Conservation (phyloP, 2,113 vertebrate species). For the Ciconia stormi region DNA sequence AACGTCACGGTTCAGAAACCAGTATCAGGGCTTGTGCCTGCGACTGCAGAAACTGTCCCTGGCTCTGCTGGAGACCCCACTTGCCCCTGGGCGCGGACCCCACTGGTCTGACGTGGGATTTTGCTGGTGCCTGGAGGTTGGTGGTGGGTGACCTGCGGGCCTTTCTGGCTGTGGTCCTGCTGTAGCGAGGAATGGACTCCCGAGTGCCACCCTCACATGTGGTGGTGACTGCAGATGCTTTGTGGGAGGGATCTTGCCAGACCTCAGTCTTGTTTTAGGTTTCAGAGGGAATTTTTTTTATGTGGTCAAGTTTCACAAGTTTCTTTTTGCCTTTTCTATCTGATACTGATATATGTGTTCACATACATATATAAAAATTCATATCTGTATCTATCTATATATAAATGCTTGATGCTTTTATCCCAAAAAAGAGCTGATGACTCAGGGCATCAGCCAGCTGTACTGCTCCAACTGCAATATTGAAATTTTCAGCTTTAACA, state of each 20-base stretch:
- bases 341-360: neutral
- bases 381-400: neutral
- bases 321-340: neutral
- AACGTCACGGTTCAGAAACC: rapidly evolving
- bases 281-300: neutral
- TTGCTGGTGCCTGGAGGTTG: neutral
- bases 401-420: neutral
- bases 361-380: too few relatives aligned
- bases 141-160: neutral
- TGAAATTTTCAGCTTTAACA: neutral
- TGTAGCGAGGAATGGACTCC: neutral
- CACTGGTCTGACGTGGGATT: rapidly evolving
- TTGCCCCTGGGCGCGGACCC: rapidly evolving
- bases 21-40: rapidly evolving
- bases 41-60: neutral
- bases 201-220: rapidly evolving
- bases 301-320: neutral
- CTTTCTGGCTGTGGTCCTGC: neutral
- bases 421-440: neutral
- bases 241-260: neutral
- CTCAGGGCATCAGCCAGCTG: neutral
- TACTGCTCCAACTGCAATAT: neutral
- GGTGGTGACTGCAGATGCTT: neutral
- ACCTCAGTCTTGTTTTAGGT: neutral
- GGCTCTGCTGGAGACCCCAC: neutral